phyloP scores from a whole-genome alignment of 2,113 vertebrate genomes.

The Ageneiosus marmoratus region DNA sequence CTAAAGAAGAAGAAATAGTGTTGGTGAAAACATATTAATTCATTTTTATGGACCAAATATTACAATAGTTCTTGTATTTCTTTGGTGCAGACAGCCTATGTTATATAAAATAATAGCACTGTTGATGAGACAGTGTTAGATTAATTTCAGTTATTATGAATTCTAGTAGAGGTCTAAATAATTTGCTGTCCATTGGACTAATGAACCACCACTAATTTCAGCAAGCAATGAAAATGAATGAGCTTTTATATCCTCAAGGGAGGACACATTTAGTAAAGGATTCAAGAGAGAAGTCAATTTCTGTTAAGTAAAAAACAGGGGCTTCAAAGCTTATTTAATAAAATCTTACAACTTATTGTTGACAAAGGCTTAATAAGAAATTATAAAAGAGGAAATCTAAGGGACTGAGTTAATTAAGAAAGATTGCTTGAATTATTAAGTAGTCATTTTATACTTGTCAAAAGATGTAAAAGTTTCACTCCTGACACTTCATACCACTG shows the following conservation, averaged over 20 bases:
- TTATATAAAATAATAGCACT: constrained; percentile 5
- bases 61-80: neutral
- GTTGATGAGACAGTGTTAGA: neutral
- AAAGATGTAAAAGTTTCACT: neutral
- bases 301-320: neutral
- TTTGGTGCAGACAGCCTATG: neutral
- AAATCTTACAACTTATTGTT: neutral
- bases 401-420: neutral
- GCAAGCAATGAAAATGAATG: neutral
- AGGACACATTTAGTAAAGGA: neutral
- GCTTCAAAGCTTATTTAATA: neutral
- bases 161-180: neutral
- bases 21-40: neutral
- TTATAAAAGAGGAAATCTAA: neutral
- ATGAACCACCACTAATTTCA: constrained; percentile 15
- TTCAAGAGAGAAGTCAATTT: neutral
- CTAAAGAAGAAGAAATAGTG: neutral
- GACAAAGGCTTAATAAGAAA: constrained; percentile 3
- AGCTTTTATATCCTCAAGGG: neutral
- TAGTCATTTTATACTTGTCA: neutral
- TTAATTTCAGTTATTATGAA: constrained; percentile 1
- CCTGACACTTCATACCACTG: neutral
- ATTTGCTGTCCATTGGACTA: constrained; percentile 6
- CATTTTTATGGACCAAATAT: neutral
- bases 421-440: neutral